Evolutionary conservation across 2,797 vertebrate genomes (phyloP), one percentile per base, ranked within the genome.

Genomic region (Novumbra hubbsi): DNA sequence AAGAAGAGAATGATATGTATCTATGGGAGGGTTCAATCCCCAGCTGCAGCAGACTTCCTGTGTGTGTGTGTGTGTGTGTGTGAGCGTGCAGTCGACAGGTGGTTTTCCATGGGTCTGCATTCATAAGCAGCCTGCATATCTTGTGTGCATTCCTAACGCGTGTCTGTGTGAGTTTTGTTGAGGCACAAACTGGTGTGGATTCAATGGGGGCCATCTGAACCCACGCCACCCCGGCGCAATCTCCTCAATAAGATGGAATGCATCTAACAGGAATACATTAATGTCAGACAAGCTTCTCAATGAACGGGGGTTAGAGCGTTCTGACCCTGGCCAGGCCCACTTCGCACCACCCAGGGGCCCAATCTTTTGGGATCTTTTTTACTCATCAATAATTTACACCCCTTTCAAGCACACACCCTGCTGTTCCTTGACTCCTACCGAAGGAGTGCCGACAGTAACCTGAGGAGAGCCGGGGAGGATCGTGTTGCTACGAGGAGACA

Each of bases 371-470:
- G 5, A 5, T 38, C 5, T 45, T 66, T 34, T 48, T 55, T 60
- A 71, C 74, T 65, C 71, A 65, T 75, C 60, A 75, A 71, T 71
- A 71, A 75, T 75, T 66, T 38, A 75, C 70, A 55, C 49, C 12
- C 30, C 72, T 55, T 71, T 72, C 34, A 72, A 63, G 38, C 34
- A 21, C 48, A 72, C 16, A 34, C 71, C n/a, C 52, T 4, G n/a
- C 32, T 4, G n/a, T 55, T n/a, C 52, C 52, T 19, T 57, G 27
- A 62, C 70, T 17, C 63, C 70, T 57, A 8, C 57, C 17, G 57
- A 8, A 63, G 16, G 57, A 63, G 32, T 6, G 57, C 57, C 34
- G 30, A 72, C 32, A 72, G 28, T 72, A 62, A 72, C 55, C 38
- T 38, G 45, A 11, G 38, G 70, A 63, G 70, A 41, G 62, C 34